A percentile compares a stretch with the other conserved stretches of the same genome.
These are phyloP conservation scores for Aviceda subcristata DNA, from an alignment of 2,113 vertebrate genomes.

Conservation along the genomic window DNA sequence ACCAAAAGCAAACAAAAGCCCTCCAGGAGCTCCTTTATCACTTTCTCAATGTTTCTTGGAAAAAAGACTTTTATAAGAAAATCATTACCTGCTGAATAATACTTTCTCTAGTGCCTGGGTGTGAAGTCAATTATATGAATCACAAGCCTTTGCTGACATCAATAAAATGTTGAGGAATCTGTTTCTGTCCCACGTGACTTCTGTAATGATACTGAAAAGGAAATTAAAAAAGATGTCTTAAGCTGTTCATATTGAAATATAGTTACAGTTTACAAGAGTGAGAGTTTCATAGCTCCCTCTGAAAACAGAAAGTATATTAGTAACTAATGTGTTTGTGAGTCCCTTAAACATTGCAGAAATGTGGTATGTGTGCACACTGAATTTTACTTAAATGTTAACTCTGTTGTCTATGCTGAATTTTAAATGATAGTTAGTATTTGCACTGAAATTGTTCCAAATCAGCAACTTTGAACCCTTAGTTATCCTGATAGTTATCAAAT, in stretches of 20 bases:
- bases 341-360: not conserved
- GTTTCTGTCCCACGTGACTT: not conserved
- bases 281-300: not conserved
- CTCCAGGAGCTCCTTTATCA: slow-evolving; percentile 21
- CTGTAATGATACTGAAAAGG: not conserved
- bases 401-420: not conserved
- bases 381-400: not conserved
- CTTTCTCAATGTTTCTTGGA: not conserved
- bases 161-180: not conserved
- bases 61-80: slow-evolving; percentile 2
- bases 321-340: not conserved
- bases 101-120: not conserved
- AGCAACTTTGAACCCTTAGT: not conserved
- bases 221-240: not conserved
- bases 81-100: not conserved
- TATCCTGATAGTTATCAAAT: not conserved
- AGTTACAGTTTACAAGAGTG: not conserved
- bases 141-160: not conserved
- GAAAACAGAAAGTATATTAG: not conserved
- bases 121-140: slow-evolving; percentile 13
- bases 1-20: slow-evolving; percentile 9
- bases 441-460: not conserved
- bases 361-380: not conserved
- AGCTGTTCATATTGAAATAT: not conserved
- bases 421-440: not conserved